Conservation (phyloP, 2,888 invertebrate genomes). For the Drosophila ezoana region DNA sequence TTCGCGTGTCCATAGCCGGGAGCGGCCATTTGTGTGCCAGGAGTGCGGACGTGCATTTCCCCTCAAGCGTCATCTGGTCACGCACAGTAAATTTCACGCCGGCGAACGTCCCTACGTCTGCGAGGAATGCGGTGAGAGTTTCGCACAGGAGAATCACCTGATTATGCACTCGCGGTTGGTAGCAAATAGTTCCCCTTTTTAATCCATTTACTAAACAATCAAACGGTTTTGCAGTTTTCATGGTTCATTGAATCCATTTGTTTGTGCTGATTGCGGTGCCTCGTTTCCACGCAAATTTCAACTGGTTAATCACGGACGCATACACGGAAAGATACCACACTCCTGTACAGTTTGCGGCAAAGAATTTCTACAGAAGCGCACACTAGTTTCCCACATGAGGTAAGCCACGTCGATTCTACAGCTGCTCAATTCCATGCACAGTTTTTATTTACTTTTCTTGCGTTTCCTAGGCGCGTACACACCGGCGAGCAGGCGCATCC, state of each 20-base stretch:
- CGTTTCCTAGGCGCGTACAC: conserved; percentile 86
- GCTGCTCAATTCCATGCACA: too few relatives aligned
- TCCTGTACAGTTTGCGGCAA: conserved; percentile 93
- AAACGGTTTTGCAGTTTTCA: conserved; percentile 88
- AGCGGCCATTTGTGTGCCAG: conserved; percentile 92
- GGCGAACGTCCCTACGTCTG: conserved; percentile 94
- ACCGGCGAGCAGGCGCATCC: conserved; percentile 91
- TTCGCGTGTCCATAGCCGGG: conserved; percentile 91
- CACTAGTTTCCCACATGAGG: conserved; percentile 93
- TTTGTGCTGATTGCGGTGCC: conserved; percentile 95
- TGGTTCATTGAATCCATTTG: conserved; percentile 98
- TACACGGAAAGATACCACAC: conserved; percentile 92
- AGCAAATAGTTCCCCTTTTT: too few relatives aligned
- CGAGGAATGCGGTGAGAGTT: conserved; percentile 95
- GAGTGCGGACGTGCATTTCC: conserved; percentile 94
- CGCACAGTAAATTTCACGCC: conserved; percentile 94
- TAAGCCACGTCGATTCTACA: conserved; percentile 60
- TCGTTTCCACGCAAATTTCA: conserved; percentile 94
- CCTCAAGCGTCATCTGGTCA: conserved; percentile 92
- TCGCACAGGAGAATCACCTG: conserved; percentile 93
- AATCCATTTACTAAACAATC: background rate
- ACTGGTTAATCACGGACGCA: conserved; percentile 92
- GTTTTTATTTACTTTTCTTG: background rate
- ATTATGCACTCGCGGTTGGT: conserved; percentile 86
- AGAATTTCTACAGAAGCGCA: conserved; percentile 93